Conservation (phyloP, 2,888 invertebrate genomes). For the Phyllotreta striolata region DNA sequence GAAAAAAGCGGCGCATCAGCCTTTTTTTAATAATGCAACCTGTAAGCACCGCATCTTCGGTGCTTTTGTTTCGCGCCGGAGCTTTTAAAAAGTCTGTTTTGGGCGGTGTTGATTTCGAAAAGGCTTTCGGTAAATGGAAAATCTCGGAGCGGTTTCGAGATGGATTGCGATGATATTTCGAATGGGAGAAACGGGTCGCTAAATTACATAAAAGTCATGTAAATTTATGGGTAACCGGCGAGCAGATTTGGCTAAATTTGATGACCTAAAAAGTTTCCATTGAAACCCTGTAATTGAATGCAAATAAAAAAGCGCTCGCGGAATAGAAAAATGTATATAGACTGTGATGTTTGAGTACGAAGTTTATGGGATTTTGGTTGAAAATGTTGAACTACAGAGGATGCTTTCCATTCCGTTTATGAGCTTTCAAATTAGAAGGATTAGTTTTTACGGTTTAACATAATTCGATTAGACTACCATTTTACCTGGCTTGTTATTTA, state of each 20-base stretch:
- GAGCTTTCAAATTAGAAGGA: background rate
- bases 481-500: background rate
- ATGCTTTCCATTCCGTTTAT: too few relatives aligned
- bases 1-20: slow-evolving; percentile 33
- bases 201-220: background rate
- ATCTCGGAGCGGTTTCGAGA: background rate
- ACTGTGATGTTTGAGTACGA: background rate
- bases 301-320: too few relatives aligned
- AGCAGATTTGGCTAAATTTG: too few relatives aligned
- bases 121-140: slow-evolving; percentile 2
- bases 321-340: too few relatives aligned
- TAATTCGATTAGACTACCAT: background rate
- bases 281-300: too few relatives aligned
- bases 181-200: background rate
- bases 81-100: background rate
- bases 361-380: background rate
- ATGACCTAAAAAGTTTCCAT: too few relatives aligned
- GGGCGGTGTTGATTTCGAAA: slow-evolving; percentile 12
- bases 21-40: slow-evolving; percentile 38
- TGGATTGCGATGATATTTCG: slow-evolving; percentile 1
- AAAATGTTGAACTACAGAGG: too few relatives aligned
- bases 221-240: background rate
- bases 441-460: background rate
- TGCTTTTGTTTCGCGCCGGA: slow-evolving; percentile 17
- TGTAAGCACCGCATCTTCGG: slow-evolving; percentile 23